Percentiles rank a stretch among this genome's conserved stretches.
These are phyloP conservation scores for Palaemon carinicauda DNA, from an alignment of 1,140 invertebrate species.

Conservation along the genomic window DNA sequence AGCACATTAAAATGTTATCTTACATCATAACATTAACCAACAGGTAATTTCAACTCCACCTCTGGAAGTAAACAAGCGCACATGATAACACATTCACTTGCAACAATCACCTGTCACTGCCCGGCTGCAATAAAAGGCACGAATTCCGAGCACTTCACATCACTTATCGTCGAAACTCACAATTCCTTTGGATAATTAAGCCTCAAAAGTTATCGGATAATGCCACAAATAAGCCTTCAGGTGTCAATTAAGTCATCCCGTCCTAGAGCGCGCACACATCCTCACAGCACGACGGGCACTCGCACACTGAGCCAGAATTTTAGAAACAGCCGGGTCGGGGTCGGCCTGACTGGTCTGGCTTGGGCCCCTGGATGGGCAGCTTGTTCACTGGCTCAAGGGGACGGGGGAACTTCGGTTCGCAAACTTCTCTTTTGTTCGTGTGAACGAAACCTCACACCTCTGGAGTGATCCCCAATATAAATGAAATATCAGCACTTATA, in stretches of 20 bases:
- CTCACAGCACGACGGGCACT: neutral
- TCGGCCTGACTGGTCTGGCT: neutral
- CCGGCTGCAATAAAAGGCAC: neutral
- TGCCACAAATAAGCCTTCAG: neutral
- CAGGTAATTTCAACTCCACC: constrained; percentile 23
- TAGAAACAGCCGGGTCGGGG: neutral
- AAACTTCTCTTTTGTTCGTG: too few relatives aligned
- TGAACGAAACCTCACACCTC: too few relatives aligned
- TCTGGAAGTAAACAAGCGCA: constrained; percentile 30
- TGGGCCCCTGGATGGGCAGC: too few relatives aligned
- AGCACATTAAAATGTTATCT: neutral
- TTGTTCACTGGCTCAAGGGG: too few relatives aligned
- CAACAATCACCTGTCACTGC: constrained; percentile 20
- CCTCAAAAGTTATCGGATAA: neutral
- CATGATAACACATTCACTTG: constrained; percentile 38
- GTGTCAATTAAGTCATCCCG: neutral
- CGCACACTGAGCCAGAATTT: constrained; percentile 23
- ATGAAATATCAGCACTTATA: too few relatives aligned
- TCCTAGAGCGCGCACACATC: neutral
- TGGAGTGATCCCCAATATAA: too few relatives aligned
- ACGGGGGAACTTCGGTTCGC: too few relatives aligned
- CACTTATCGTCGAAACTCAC: neutral
- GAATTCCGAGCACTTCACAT: neutral
- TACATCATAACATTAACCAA: neutral
- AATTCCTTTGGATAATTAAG: constrained; percentile 5